Percentiles rank a stretch among this genome's conserved stretches.
Conservation (phyloP, 30 jellyfish, hydroid and myxozoan genomes). For the Pseudorhiza aurosa region DNA sequence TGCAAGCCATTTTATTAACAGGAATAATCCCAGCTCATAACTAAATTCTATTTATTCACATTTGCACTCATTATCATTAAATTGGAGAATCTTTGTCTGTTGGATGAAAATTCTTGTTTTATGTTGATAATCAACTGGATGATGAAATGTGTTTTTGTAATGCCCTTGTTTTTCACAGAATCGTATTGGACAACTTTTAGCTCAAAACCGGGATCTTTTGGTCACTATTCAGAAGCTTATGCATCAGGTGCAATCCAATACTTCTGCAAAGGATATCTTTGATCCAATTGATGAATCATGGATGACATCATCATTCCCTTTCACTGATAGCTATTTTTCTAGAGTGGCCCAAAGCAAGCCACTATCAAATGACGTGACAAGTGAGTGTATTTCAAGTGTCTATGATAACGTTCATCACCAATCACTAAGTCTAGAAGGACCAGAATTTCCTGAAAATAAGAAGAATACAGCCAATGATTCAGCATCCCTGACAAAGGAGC, state of each 20-base stretch:
- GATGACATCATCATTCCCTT: constrained; percentile 63
- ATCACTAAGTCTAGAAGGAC: not conserved
- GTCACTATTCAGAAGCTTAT: constrained; percentile 61
- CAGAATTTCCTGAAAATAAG: not conserved
- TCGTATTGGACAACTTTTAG: constrained; percentile 80
- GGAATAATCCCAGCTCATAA: no score
- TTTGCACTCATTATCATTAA: no score
- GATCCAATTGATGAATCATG: constrained; percentile 87
- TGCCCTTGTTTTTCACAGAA: constrained; percentile 27
- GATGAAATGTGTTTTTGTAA: not conserved
- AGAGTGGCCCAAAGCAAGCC: constrained; percentile 1
- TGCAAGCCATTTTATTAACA: no score
- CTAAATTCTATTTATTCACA: no score
- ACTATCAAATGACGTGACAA: constrained; percentile 2
- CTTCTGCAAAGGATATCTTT: constrained; percentile 34
- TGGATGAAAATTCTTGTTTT: no score
- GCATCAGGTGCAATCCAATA: constrained; percentile 67
- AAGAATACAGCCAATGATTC: not conserved
- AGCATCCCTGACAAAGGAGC: not conserved
- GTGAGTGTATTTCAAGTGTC: constrained; percentile 45
- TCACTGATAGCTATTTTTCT: constrained; percentile 38
- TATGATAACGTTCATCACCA: constrained; percentile 57
- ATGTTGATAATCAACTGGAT: no score
- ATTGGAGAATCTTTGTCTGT: no score
- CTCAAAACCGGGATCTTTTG: constrained; percentile 86